phyloP scores from a whole-genome alignment of 1,140 invertebrate genomes.

The Nasonia longicornis region DNA sequence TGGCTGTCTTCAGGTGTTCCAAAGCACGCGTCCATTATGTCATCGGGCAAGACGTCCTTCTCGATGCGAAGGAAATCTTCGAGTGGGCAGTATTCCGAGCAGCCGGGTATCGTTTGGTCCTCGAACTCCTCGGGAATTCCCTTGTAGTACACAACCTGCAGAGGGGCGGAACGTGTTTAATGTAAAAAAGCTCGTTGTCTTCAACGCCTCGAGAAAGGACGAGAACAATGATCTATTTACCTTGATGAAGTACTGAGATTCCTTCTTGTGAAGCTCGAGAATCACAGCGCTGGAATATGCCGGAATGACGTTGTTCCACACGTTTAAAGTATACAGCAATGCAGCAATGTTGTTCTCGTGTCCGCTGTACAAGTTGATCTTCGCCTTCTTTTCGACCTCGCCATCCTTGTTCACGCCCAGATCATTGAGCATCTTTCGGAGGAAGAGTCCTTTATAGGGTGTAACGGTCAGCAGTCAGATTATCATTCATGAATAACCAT shows the following conservation, averaged over 20 bases:
- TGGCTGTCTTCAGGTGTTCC: not conserved
- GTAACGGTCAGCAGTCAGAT: not conserved
- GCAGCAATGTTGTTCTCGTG: conserved; percentile 80
- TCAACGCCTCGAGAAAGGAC: too few species aligned
- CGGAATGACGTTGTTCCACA: conserved; percentile 73
- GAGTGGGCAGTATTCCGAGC: conserved; percentile 4
- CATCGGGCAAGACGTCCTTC: conserved; percentile 40
- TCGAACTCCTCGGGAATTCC: conserved; percentile 11
- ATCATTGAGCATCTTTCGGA: conserved; percentile 71
- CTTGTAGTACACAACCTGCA: conserved; percentile 10
- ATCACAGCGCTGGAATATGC: conserved; percentile 68
- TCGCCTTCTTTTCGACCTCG: conserved; percentile 55
- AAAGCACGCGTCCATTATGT: not conserved
- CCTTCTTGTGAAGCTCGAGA: conserved; percentile 57
- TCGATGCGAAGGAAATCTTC: conserved; percentile 29
- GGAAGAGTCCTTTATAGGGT: conserved; percentile 64
- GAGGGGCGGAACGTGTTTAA: not conserved
- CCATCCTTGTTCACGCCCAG: conserved; percentile 57
- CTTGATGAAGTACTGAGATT: conserved; percentile 47
- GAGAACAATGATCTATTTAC: conserved; percentile 33
- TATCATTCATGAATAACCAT: too few species aligned
- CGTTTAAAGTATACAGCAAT: conserved; percentile 73
- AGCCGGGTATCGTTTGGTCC: not conserved
- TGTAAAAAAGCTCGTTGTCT: too few species aligned
- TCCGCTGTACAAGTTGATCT: conserved; percentile 73